phyloP scores from a whole-genome alignment of 2,888 invertebrate genomes.

The Asteroscopus sphinx region DNA sequence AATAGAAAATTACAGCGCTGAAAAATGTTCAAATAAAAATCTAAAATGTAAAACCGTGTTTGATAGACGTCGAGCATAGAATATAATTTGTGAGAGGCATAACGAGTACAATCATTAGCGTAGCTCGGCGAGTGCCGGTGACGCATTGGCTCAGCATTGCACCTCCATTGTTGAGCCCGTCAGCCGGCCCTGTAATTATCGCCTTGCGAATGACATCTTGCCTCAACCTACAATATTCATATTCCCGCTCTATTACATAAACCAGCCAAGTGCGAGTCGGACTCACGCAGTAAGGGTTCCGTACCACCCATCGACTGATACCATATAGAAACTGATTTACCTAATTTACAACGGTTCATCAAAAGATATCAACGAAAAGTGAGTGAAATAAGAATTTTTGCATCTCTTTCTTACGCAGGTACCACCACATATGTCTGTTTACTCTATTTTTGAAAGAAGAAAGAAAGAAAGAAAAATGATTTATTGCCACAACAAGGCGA shows the following conservation, averaged over 20 bases:
- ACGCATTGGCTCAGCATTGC: conserved; percentile 48
- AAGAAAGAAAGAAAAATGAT: too few relatives aligned
- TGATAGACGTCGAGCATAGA: conserved; percentile 28
- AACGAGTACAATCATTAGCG: conserved; percentile 61
- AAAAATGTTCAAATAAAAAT: conserved; percentile 3
- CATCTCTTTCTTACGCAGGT: too few relatives aligned
- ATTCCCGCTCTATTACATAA: conserved; percentile 25
- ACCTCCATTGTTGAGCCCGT: conserved; percentile 62
- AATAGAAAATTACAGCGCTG: background rate
- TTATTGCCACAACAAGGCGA: too few relatives aligned
- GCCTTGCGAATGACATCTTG: conserved; percentile 68
- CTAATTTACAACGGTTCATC: too few relatives aligned
- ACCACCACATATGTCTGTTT: too few relatives aligned
- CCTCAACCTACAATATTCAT: conserved; percentile 27
- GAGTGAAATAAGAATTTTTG: too few relatives aligned
- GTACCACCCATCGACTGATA: too few relatives aligned
- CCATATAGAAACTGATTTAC: too few relatives aligned
- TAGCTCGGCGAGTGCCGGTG: conserved; percentile 60
- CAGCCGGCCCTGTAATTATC: conserved; percentile 73
- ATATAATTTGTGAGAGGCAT: conserved; percentile 42
- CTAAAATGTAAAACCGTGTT: conserved; percentile 18
- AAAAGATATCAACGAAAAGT: too few relatives aligned
- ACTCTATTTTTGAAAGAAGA: too few relatives aligned
- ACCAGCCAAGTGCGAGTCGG: too few relatives aligned
- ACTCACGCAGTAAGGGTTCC: too few relatives aligned